These are phyloP conservation scores for Malurus splendens DNA, from an alignment of 2,797 vertebrate genomes.

Conservation along the genomic window DNA sequence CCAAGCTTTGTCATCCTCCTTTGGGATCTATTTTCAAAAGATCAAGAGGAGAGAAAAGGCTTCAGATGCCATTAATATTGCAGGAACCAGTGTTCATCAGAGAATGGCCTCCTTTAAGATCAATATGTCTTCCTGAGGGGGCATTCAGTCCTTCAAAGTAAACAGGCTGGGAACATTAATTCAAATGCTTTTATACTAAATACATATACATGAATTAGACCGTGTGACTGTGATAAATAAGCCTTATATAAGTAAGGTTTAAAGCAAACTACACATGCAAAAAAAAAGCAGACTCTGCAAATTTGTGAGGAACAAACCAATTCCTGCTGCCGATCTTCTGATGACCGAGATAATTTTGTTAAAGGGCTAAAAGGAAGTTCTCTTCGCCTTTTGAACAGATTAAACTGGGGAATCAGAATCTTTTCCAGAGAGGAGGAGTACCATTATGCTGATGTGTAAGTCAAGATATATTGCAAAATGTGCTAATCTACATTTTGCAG, in stretches of 20 bases:
- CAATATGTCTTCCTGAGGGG: slow-evolving; percentile 55
- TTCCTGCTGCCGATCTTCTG: neutral
- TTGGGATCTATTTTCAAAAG: slow-evolving; percentile 66
- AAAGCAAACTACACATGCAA: neutral
- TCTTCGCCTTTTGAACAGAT: slow-evolving; percentile 33
- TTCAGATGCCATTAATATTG: slow-evolving; percentile 74
- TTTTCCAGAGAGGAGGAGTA: slow-evolving; percentile 13
- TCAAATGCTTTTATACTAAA: slow-evolving; percentile 54
- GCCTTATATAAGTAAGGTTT: slow-evolving; percentile 10
- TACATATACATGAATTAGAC: slow-evolving; percentile 41
- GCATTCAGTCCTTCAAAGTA: slow-evolving; percentile 62
- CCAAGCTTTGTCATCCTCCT: slow-evolving; percentile 48
- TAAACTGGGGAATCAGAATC: neutral
- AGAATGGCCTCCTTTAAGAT: slow-evolving; percentile 60
- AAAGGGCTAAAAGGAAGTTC: slow-evolving; percentile 18
- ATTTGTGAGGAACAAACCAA: neutral
- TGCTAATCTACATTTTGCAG: neutral
- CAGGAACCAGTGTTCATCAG: slow-evolving; percentile 56
- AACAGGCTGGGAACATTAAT: slow-evolving; percentile 55
- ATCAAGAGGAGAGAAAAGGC: slow-evolving; percentile 62
- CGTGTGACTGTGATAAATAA: slow-evolving; percentile 14
- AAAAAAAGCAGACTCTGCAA: neutral
- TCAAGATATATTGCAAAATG: neutral
- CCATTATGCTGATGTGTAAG: neutral
- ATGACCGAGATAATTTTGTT: slow-evolving; percentile 25